Evolutionary conservation across 2,888 invertebrate species (phyloP).

Genomic region (Nasonia oneida): DNA sequence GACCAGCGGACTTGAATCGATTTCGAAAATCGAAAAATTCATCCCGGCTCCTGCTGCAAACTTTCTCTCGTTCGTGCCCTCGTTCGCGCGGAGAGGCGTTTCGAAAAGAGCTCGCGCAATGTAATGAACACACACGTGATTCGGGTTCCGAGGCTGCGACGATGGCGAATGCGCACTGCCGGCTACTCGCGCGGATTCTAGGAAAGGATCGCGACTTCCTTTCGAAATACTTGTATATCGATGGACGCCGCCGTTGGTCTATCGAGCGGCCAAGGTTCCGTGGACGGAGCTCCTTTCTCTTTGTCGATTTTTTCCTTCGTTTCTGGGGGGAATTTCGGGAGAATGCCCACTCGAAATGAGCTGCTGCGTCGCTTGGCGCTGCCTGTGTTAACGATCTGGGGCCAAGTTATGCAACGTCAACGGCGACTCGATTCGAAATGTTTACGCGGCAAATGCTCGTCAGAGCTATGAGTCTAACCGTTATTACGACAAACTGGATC

Average conservation of each 20-base stretch:
- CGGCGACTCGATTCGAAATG: too few species aligned
- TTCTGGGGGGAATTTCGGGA: not conserved
- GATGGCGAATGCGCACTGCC: not conserved
- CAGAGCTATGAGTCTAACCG: not conserved
- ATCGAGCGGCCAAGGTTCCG: conserved; percentile 26
- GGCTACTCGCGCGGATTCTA: conserved; percentile 20
- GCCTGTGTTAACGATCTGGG: too few species aligned
- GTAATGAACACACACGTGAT: not conserved
- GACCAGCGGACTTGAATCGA: too few species aligned
- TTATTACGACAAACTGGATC: not conserved
- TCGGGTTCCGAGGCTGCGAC: not conserved
- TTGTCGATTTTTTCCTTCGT: not conserved
- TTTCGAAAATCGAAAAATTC: not conserved
- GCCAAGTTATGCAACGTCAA: too few species aligned
- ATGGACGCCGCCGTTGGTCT: not conserved
- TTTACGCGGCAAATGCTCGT: not conserved
- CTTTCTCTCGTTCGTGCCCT: not conserved
- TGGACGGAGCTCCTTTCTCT: conserved; percentile 6
- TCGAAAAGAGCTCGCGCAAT: not conserved
- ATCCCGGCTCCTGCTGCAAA: not conserved
- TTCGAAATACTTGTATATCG: conserved; percentile 37
- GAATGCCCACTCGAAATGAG: not conserved
- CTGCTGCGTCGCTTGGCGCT: too few species aligned
- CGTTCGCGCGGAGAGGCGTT: not conserved
- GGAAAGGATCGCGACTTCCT: conserved; percentile 47